Conservation (phyloP, 2,797 vertebrate genomes). For the Liasis olivaceus region DNA sequence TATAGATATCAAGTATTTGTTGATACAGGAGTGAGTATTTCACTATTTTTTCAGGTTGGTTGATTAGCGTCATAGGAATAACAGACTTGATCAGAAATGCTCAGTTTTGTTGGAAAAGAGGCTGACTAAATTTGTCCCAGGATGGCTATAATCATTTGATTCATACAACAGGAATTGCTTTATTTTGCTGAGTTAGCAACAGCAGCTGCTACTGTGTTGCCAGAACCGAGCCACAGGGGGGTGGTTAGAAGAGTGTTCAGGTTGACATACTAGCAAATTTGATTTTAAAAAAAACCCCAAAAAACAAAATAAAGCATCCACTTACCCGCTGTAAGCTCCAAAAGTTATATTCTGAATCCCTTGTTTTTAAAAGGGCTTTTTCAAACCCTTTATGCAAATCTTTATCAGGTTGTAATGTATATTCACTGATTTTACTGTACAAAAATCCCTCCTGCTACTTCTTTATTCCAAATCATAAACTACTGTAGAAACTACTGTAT, state of each 20-base stretch:
- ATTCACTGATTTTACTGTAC: slow-evolving; percentile 32
- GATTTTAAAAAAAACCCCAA: neutral
- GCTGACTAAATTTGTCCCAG: slow-evolving; percentile 39
- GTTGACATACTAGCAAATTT: slow-evolving; percentile 16
- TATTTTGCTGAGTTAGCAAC: slow-evolving; percentile 59
- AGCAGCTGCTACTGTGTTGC: slow-evolving; percentile 48
- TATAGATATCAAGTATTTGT: too few relatives aligned
- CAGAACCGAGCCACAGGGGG: slow-evolving; percentile 62
- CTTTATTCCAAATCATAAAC: neutral
- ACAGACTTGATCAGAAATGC: slow-evolving; percentile 57
- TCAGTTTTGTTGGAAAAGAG: slow-evolving; percentile 44
- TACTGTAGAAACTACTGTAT: too few relatives aligned
- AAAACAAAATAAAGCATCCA: neutral
- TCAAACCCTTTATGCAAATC: neutral
- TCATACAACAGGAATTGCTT: slow-evolving; percentile 61
- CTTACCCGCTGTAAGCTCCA: neutral
- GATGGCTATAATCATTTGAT: slow-evolving; percentile 43
- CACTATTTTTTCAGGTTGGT: neutral
- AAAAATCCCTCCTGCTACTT: neutral
- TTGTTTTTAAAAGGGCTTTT: slow-evolving; percentile 19
- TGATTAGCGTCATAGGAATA: slow-evolving; percentile 44
- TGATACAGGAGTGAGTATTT: too few relatives aligned
- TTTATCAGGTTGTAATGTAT: slow-evolving; percentile 30
- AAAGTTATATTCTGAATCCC: neutral
- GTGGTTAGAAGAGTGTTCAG: slow-evolving; percentile 31